Evolutionary conservation across 2,797 vertebrate genomes (phyloP).

Genomic region (Limosa lapponica): DNA sequence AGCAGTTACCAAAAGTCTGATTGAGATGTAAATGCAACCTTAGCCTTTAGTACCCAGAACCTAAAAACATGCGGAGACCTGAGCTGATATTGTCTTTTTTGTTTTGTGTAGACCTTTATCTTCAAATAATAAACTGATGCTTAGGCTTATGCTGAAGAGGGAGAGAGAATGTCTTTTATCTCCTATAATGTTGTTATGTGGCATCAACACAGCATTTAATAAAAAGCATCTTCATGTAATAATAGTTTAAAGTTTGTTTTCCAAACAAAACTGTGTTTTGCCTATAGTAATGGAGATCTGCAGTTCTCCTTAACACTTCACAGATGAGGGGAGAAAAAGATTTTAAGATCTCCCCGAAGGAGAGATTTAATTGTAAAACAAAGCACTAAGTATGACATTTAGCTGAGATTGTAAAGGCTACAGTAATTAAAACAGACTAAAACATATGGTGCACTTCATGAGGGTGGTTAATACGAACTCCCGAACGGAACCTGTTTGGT

Average conservation of each 20-base stretch:
- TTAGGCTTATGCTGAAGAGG: background rate
- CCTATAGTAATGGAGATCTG: conserved; percentile 27
- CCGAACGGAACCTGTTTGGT: background rate
- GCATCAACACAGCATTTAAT: background rate
- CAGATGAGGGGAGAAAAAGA: background rate
- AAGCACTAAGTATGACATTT: conserved; percentile 47
- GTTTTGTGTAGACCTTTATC: background rate
- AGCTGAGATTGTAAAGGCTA: conserved; percentile 38
- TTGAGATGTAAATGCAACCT: background rate
- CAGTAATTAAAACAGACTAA: conserved; percentile 31
- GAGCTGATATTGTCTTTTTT: background rate
- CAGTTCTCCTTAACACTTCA: background rate
- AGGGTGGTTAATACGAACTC: background rate
- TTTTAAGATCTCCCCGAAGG: background rate
- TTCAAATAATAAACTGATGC: background rate
- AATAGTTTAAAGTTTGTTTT: conserved; percentile 40
- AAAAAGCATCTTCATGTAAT: background rate
- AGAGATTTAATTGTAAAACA: conserved; percentile 39
- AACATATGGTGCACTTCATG: conserved; percentile 19
- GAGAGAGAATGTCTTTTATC: background rate
- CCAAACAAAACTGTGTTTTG: conserved; percentile 26
- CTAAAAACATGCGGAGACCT: background rate
- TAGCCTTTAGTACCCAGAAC: background rate
- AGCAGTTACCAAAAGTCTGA: background rate
- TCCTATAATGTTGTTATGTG: background rate